Conservation (phyloP, 37 sponge, comb jelly and placozoan genomes). For the Axinella damicornis region DNA sequence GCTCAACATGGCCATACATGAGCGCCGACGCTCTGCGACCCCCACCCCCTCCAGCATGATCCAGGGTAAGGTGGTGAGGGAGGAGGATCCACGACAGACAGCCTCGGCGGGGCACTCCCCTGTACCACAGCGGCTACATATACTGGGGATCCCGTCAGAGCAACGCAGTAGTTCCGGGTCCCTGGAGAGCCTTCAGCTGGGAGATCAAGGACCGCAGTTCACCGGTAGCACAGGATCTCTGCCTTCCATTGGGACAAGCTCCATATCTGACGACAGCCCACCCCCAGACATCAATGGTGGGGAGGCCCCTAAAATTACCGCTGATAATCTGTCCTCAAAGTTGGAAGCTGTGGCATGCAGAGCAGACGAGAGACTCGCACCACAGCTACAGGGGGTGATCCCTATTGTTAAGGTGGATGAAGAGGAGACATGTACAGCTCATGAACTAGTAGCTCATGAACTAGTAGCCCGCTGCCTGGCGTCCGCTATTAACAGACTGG, state of each 20-base stretch:
- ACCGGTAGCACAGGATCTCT: conserved; percentile 41
- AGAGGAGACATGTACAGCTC: too few relatives aligned
- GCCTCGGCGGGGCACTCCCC: conserved; percentile 22
- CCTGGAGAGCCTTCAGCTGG: conserved; percentile 24
- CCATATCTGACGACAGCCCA: not conserved
- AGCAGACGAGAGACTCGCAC: too few relatives aligned
- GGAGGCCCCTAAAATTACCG: too few relatives aligned
- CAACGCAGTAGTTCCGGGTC: not conserved
- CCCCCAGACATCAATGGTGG: not conserved
- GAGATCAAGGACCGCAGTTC: conserved; percentile 10
- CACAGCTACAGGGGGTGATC: too few relatives aligned
- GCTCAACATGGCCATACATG: conserved; percentile 48
- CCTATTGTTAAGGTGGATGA: too few relatives aligned
- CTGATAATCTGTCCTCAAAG: too few relatives aligned
- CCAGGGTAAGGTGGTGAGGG: not conserved
- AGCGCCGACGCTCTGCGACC: conserved; percentile 6
- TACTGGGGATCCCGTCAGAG: not conserved
- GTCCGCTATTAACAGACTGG: too few relatives aligned
- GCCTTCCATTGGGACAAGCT: conserved; percentile 30
- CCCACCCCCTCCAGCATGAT: not conserved
- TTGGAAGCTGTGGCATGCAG: too few relatives aligned
- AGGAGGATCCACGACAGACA: not conserved
- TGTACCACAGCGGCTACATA: too few relatives aligned
- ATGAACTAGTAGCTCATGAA: too few relatives aligned
- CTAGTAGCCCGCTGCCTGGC: too few relatives aligned